These are phyloP conservation scores for Anser cygnoides DNA, from an alignment of 2,113 vertebrate genomes.

Conservation along the genomic window DNA sequence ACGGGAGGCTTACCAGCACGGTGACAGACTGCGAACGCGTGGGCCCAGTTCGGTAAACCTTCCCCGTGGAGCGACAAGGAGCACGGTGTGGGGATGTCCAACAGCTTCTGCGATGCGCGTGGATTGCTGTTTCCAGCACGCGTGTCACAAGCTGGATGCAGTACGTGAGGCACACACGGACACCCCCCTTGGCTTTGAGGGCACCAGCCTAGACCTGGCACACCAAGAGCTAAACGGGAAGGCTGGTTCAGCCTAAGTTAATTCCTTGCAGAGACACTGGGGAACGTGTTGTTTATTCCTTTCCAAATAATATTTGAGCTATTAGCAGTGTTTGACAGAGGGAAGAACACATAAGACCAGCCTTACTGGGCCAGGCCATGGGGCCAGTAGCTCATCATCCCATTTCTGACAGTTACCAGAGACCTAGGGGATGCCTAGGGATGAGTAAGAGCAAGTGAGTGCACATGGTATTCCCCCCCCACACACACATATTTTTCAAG, in stretches of 20 bases:
- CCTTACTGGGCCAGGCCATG: neutral
- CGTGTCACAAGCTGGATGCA: neutral
- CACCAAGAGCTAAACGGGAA: neutral
- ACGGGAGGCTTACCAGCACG: neutral
- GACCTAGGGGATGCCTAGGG: neutral
- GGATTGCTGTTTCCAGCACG: neutral
- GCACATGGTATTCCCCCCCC: neutral
- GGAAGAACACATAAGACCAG: neutral
- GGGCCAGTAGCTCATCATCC: neutral
- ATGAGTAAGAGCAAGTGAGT: neutral
- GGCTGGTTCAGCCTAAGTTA: neutral
- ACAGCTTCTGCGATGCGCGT: neutral
- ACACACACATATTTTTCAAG: neutral
- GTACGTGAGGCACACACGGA: rapidly evolving
- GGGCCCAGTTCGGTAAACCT: neutral
- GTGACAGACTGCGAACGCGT: neutral
- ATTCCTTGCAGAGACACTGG: neutral
- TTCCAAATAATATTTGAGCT: neutral
- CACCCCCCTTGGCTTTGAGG: neutral
- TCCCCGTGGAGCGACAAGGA: neutral
- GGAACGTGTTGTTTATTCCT: neutral
- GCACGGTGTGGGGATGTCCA: neutral
- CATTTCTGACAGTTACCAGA: neutral
- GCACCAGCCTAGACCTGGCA: neutral
- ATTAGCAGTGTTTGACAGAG: neutral